Conservation (phyloP, 2,888 invertebrate genomes). For the Cosmia trapezina region DNA sequence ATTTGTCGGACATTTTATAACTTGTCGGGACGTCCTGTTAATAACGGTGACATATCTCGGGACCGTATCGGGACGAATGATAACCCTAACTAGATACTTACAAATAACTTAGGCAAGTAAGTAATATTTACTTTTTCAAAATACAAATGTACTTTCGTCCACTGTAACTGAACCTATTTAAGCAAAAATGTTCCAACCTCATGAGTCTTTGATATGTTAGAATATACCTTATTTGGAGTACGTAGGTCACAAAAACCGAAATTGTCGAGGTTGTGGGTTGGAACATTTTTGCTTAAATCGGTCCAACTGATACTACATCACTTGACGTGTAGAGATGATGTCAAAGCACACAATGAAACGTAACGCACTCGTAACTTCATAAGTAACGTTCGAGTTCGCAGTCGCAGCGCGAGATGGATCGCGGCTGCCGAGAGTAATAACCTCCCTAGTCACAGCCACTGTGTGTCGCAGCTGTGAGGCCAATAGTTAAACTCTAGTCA, state of each 20-base stretch:
- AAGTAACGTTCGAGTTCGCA: constrained; percentile 60
- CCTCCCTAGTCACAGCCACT: constrained; percentile 70
- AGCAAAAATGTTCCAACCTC: no score
- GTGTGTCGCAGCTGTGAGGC: constrained; percentile 45
- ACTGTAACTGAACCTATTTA: no score
- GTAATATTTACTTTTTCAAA: constrained; percentile 21
- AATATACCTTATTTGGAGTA: no score
- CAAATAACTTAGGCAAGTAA: background rate
- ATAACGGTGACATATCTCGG: no score
- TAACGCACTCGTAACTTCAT: constrained; percentile 57
- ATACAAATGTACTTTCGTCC: constrained; percentile 11
- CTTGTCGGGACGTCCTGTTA: no score
- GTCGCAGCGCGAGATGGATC: constrained; percentile 68
- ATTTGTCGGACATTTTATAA: no score
- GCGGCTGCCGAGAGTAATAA: constrained; percentile 82
- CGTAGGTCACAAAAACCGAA: no score
- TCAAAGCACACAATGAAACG: constrained; percentile 68
- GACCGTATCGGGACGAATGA: no score
- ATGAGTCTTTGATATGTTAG: no score
- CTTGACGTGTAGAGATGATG: constrained; percentile 38
- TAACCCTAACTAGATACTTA: background rate
- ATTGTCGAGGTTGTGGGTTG: no score
- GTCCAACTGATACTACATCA: constrained; percentile 33
- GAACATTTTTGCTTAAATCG: no score
- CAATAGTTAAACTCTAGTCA: constrained; percentile 21